These are phyloP conservation scores for Varanus salvator DNA, from an alignment of 2,113 vertebrate species.

Conservation along the genomic window DNA sequence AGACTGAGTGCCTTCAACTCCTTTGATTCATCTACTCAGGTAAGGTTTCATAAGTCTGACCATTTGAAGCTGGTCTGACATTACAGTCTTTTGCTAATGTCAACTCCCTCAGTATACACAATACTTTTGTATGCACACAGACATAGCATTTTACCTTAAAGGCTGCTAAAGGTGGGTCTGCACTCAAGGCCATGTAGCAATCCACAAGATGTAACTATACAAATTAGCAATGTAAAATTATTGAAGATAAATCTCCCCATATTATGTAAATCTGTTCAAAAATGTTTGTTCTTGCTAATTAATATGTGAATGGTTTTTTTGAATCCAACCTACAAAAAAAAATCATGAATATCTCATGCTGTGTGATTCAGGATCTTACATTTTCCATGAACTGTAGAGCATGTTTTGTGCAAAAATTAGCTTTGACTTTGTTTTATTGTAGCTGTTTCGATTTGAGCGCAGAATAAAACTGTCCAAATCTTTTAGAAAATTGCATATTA, in stretches of 20 bases:
- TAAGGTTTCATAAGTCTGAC: background rate
- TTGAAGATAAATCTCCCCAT: background rate
- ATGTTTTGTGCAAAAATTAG: background rate
- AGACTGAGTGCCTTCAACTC: too few species aligned
- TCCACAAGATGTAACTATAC: slow-evolving; percentile 1
- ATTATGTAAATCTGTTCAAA: background rate
- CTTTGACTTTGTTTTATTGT: background rate
- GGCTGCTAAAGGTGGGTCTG: background rate
- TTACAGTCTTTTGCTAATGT: background rate
- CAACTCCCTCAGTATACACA: background rate
- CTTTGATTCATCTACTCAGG: too few species aligned
- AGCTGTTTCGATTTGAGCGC: background rate
- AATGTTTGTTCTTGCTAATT: too few species aligned
- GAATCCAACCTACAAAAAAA: background rate
- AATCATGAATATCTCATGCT: too few species aligned
- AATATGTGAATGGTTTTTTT: background rate
- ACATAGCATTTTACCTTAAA: background rate
- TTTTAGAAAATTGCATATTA: background rate
- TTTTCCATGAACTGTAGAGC: background rate
- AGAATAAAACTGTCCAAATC: background rate
- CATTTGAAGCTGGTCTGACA: background rate
- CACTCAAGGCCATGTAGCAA: background rate
- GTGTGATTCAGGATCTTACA: background rate
- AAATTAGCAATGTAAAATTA: background rate
- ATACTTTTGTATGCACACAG: background rate